Evolutionary conservation across 2,888 invertebrate genomes (phyloP), one percentile per base, ranked within the genome.

Genomic region (Scaptodrosophila latifasciaeformis): DNA sequence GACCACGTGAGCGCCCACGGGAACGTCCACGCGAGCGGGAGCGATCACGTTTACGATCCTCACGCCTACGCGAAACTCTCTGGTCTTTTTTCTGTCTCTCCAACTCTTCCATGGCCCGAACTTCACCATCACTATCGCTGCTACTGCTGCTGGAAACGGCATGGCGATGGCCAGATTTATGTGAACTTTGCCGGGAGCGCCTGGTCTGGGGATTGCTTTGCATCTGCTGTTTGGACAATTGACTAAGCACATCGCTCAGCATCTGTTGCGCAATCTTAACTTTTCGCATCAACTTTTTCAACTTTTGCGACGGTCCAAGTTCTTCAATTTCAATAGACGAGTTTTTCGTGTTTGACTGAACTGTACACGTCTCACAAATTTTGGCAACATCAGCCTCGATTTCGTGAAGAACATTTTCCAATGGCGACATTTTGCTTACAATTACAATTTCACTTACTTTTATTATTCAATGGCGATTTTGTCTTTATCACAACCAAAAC

Each of bases 241-340:
- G 62, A 49, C 40, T 7, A 52, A 72, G 27, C 1, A 76, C 49
- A 50, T 69, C 74, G 37, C 35, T 39, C 2, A 77, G 29, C 59
- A 62, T 59, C 39, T 72, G 66, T 40, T 69, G 74, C 12, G 67
- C 70, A 9, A 59, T 58, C 21, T 40, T 54, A 24, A 70, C 45
- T 21, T 56, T 74, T 1, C 67, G 56, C 12, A 77, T 55, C 2
- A 74, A 53, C 6, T 52, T 54, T 18, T 70, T 55, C 43, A 66
- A 7, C 6, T 52, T 54, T 18, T 70, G 54, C 43, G 63, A 7
- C 6, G 9, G 31, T n/a, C 2, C 7, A 7, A 3, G 31, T 2
- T 10, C 31, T 12, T 31, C n/a, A 5, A n/a, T 2, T 4, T 2
- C 31, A 31, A 9, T 10, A 2, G 48, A 39, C n/a, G n/a, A n/a